Base-by-base conservation (phyloP, 2,888 invertebrate species). In the Calliphora vomitoria region DNA sequence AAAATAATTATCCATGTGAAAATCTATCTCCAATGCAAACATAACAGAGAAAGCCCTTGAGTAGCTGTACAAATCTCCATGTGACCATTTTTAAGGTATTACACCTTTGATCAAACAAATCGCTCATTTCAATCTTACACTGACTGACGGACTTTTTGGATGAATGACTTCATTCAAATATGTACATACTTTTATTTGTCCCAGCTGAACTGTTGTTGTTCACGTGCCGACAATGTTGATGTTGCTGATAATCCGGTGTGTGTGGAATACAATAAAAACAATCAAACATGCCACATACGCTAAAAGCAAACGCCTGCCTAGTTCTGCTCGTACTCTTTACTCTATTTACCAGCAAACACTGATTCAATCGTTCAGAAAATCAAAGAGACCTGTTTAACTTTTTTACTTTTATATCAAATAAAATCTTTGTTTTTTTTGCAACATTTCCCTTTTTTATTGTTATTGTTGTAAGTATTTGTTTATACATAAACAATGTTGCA, bases 101-200 rank as follows among this genome's bases (percentile, higher is more conserved):
- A 87, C 89, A 88, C 88, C 88, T 89, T 88, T 81, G 44, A 79
- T 81, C 78, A 84, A 87, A 80, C 83, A 82, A 88, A 82, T 81
- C 68, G 66, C 69, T 71, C 47, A 74, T 76, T 81, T 62, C 64
- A 50, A 62, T 76, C 25, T 68, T 80, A 20, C 53, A 55, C 55
- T 74, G 41, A 31, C 18, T 81, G 64, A 62, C 41, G 41, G 55
- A 15, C 66, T 35, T 10, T n/a, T 47, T 75, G 74, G 58, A 68
- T 75, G 74, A 75, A 35, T 74, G 64, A 66, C 66, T 82, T 74
- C 50, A 62, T 50, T 62, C 55, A 78, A 78, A 55, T n/a, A n/a
- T n/a, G n/a, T n/a, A n/a, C n/a, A n/a, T 58, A 84, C 13, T 74
- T 74, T 72, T 41, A 35, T 64, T 81, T 71, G 53, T 66, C 72